Evolutionary conservation across 2,797 vertebrate genomes (phyloP).

Genomic region (Tarsius wallacei): DNA sequence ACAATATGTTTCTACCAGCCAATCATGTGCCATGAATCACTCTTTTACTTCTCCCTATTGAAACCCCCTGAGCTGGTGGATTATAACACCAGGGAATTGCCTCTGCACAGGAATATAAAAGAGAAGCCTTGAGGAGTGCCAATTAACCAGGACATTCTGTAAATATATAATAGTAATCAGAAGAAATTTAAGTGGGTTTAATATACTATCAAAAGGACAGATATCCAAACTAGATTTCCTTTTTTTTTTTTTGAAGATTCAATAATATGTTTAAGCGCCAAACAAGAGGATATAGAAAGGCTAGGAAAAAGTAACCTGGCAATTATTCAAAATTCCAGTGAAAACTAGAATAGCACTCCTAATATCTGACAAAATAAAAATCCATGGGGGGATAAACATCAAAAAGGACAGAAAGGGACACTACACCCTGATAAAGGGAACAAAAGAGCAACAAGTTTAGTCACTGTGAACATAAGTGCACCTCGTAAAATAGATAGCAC

Average conservation of each 20-base stretch:
- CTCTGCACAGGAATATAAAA: not conserved
- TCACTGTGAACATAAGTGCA: not conserved
- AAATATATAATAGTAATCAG: constrained; percentile 14
- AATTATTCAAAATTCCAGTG: constrained; percentile 42
- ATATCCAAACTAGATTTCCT: not conserved
- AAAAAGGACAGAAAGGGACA: not conserved
- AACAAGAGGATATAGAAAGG: not conserved
- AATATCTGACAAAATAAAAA: constrained; percentile 23
- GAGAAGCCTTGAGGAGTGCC: not conserved
- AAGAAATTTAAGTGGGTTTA: constrained; percentile 27
- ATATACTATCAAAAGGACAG: constrained; percentile 9
- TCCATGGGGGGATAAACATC: not conserved
- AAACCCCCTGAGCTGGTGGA: not conserved
- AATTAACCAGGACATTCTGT: not conserved
- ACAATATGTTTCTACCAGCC: not conserved
- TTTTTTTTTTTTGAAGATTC: not conserved
- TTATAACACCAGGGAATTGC: not conserved
- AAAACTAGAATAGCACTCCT: not conserved
- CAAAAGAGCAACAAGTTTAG: not conserved
- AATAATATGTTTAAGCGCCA: constrained; percentile 5
- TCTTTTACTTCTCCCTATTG: not conserved
- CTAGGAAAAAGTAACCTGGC: not conserved
- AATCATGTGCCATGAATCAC: not conserved
- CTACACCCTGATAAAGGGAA: not conserved
- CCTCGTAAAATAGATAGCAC: not conserved